These are phyloP conservation scores for Cryptocheilus praepositus DNA, from an alignment of 2,888 invertebrate species.

Conservation along the genomic window DNA sequence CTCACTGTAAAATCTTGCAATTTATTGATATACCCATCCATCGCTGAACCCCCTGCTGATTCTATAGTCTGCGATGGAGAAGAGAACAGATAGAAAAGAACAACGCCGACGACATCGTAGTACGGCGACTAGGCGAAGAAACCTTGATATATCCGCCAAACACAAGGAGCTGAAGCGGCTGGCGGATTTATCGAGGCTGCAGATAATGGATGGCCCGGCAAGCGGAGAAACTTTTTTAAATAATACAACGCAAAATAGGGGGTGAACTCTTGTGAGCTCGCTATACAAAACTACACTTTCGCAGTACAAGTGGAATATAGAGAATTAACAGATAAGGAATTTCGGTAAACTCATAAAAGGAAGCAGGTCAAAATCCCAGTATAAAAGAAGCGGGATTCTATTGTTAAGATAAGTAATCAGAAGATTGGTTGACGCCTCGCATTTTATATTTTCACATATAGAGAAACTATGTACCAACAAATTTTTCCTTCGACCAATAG, in stretches of 20 bases:
- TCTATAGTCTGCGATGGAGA: too few relatives aligned
- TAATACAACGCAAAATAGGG: slow-evolving; percentile 56
- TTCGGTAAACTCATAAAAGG: too few relatives aligned
- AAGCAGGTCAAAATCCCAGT: too few relatives aligned
- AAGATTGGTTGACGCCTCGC: too few relatives aligned
- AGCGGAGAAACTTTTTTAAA: slow-evolving; percentile 57
- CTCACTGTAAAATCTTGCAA: slow-evolving; percentile 44
- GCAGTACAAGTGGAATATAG: too few relatives aligned
- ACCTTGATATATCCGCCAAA: slow-evolving; percentile 71
- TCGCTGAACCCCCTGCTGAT: slow-evolving; percentile 4
- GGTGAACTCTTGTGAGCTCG: slow-evolving; percentile 10
- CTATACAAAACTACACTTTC: neutral
- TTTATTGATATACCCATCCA: slow-evolving; percentile 46
- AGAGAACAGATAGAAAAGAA: slow-evolving; percentile 33
- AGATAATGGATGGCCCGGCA: slow-evolving; percentile 67
- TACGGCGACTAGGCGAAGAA: slow-evolving; percentile 39
- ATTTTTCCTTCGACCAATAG: too few relatives aligned
- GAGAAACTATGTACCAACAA: too few relatives aligned
- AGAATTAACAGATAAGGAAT: too few relatives aligned
- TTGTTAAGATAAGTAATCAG: too few relatives aligned
- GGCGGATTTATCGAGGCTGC: slow-evolving; percentile 68
- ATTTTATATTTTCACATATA: too few relatives aligned
- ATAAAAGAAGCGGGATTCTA: too few relatives aligned
- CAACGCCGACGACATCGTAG: slow-evolving; percentile 24
- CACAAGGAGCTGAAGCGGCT: slow-evolving; percentile 60